phyloP scores from a whole-genome alignment of 2,888 invertebrate species.

The Thysanoteuthis rhombus region DNA sequence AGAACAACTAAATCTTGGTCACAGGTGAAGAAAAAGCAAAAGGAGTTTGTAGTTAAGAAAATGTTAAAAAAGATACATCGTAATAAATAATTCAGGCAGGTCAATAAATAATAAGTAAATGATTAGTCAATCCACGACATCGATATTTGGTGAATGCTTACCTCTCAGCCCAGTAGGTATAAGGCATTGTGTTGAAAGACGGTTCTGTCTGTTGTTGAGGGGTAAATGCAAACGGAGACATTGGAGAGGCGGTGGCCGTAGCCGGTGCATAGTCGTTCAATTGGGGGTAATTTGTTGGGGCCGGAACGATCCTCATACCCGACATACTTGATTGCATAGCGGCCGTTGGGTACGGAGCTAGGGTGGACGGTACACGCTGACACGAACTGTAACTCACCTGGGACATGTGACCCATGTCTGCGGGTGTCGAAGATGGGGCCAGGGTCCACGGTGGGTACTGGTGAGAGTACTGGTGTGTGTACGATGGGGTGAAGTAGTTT shows the following conservation, averaged over 20 bases:
- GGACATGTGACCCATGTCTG: conserved; percentile 41
- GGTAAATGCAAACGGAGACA: conserved; percentile 50
- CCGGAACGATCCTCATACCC: conserved; percentile 40
- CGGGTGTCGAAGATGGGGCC: conserved; percentile 43
- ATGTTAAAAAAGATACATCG: no score
- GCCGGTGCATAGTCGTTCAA: conserved; percentile 48
- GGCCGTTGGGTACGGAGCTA: conserved; percentile 40
- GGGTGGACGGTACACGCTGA: conserved; percentile 42
- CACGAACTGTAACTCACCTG: conserved; percentile 55
- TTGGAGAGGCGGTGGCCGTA: conserved; percentile 42
- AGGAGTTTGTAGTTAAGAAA: no score
- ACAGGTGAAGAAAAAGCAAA: no score
- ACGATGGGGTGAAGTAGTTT: conserved; percentile 55
- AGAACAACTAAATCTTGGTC: no score
- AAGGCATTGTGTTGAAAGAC: conserved; percentile 54
- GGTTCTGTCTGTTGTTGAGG: conserved; percentile 54
- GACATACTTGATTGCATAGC: conserved; percentile 46
- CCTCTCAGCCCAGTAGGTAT: conserved; percentile 53
- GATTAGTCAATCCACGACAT: neutral
- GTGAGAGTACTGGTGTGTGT: conserved; percentile 49
- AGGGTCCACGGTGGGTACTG: conserved; percentile 53
- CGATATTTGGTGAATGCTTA: conserved; percentile 31
- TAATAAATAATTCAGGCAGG: no score
- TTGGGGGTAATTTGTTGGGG: conserved; percentile 50
- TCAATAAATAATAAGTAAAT: neutral